Conservation (phyloP, 2,113 vertebrate genomes). For the Ageneiosus marmoratus region DNA sequence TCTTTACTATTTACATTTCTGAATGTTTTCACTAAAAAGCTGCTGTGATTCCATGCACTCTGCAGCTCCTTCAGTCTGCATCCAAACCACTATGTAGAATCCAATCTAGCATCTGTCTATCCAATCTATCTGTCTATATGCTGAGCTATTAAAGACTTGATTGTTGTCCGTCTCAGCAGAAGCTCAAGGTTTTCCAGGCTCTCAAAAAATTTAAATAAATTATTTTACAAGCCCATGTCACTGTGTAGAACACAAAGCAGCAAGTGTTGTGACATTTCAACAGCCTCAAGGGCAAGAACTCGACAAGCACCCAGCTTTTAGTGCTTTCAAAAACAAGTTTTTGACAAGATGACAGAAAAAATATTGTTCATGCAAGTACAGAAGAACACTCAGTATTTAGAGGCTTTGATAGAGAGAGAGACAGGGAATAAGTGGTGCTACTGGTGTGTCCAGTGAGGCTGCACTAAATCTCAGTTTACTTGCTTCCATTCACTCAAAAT, state of each 20-base stretch:
- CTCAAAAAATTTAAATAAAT: conserved; percentile 36
- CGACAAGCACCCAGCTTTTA: background rate
- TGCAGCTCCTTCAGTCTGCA: conserved; percentile 10
- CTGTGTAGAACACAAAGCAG: conserved; percentile 23
- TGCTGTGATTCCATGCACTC: conserved; percentile 35
- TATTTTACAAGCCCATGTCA: conserved; percentile 14
- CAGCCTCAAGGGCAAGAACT: conserved; percentile 6
- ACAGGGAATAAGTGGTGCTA: background rate
- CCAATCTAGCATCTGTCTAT: conserved; percentile 23
- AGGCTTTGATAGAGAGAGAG: background rate
- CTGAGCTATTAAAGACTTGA: conserved; percentile 23
- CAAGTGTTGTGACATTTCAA: background rate
- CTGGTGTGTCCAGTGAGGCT: background rate
- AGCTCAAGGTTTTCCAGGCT: conserved; percentile 46
- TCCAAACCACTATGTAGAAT: conserved; percentile 28
- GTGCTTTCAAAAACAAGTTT: conserved; percentile 4
- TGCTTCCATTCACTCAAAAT: background rate
- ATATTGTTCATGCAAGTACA: conserved; percentile 9
- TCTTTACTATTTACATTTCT: conserved; percentile 25
- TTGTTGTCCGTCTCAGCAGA: conserved; percentile 25
- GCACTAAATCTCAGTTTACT: background rate
- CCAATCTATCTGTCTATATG: too few relatives aligned
- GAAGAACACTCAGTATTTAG: background rate
- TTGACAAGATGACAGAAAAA: conserved; percentile 20
- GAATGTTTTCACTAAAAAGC: conserved; percentile 34